These are phyloP conservation scores for Hirudo medicinalis DNA, from an alignment of 1,140 invertebrate genomes.

Conservation along the genomic window DNA sequence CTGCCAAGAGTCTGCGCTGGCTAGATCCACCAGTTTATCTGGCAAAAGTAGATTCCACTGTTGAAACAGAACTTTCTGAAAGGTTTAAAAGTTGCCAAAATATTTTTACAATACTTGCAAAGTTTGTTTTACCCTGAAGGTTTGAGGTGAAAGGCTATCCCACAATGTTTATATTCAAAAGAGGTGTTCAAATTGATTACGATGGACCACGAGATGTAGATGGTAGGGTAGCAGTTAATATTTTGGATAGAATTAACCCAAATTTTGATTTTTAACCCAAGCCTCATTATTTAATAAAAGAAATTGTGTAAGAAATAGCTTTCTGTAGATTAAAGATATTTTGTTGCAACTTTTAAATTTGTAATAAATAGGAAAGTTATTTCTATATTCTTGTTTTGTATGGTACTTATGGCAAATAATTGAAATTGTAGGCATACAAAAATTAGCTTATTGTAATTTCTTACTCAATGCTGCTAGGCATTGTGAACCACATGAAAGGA, in stretches of 20 bases:
- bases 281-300: too few relatives aligned
- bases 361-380: too few relatives aligned
- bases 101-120: neutral
- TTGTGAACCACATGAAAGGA: slow-evolving; percentile 47
- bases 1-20: slow-evolving; percentile 65
- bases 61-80: slow-evolving; percentile 40
- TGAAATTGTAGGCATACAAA: too few relatives aligned
- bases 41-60: slow-evolving; percentile 46
- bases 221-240: slow-evolving; percentile 29
- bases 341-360: too few relatives aligned
- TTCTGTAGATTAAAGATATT: too few relatives aligned
- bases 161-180: slow-evolving; percentile 42
- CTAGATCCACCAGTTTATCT: slow-evolving; percentile 53
- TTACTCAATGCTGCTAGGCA: slow-evolving; percentile 32
- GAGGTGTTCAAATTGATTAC: slow-evolving; percentile 40
- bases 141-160: slow-evolving; percentile 42
- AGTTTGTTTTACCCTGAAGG: slow-evolving; percentile 23
- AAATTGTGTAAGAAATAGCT: too few relatives aligned
- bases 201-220: slow-evolving; percentile 38
- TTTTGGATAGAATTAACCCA: neutral
- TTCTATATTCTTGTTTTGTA: too few relatives aligned
- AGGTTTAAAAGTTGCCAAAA: slow-evolving; percentile 28
- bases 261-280: neutral
- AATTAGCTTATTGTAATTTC: slow-evolving; percentile 1
- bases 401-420: too few relatives aligned